Base-by-base conservation (phyloP, 2,797 vertebrate species). In the Dryobates pubescens region DNA sequence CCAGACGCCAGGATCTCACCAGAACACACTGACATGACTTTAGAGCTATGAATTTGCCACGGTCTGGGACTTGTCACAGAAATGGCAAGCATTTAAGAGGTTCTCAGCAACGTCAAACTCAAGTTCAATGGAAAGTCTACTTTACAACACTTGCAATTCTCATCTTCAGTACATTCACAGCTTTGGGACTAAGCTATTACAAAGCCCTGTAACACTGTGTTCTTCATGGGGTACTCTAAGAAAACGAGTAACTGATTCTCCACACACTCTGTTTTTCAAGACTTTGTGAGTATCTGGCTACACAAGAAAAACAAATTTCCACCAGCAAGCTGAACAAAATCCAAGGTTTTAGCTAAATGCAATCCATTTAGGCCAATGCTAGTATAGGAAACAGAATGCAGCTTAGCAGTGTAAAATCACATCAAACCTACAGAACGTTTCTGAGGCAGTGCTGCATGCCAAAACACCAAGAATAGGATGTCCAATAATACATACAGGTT, bases 371-470 rank as follows among this genome's bases (percentile, higher is more conserved):
- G 71, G 92, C 95, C 93, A 96, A 96, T 10, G 43, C 82, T 96
- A 96, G 95, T 95, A 96, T 58, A 92, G 74, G 89, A 95, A 92
- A 92, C 90, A 82, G 62, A 96, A 92, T 80, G 91, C 34, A 86
- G 89, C 82, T 89, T 86, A 92, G 82, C 49, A 91, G 80, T 30
- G 57, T 79, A 92, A 91, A 94, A 94, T 63, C 76, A 83, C 56
- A 86, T 95, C 92, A 94, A 95, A 78, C 79, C 63, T 81, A 90
- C n/a, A 85, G 83, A 95, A 89, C 58, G 32, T 95, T 95, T 93
- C 94, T 93, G 74, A 95, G 89, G 90, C 92, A 90, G 83, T 3
- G 70, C 91, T 90, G 87, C 90, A 77, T 77, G 71, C 69, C 58
- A 72, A 88, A 94, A 94, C 1, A n/a, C 82, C 93, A 94, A 89